Evolutionary conservation across 2,797 vertebrate species (phyloP).

Genomic region (Halcyon badia): DNA sequence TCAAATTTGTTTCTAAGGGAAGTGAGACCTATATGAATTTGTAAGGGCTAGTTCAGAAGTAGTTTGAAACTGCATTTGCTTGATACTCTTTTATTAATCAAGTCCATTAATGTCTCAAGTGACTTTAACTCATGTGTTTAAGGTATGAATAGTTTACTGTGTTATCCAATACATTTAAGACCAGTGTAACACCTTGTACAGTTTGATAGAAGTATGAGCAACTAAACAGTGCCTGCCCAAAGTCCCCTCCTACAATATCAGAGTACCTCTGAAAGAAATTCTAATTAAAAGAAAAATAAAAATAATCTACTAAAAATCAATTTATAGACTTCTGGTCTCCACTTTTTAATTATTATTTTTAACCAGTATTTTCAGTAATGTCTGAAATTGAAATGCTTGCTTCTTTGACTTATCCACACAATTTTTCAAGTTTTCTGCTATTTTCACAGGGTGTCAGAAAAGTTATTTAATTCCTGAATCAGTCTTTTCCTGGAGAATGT

Average conservation of each 20-base stretch:
- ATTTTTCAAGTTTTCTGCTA: background rate
- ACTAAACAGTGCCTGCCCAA: background rate
- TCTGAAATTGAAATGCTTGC: background rate
- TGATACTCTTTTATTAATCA: background rate
- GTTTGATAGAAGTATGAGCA: background rate
- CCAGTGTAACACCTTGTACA: background rate
- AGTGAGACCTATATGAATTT: background rate
- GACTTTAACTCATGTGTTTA: background rate
- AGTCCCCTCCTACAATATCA: background rate
- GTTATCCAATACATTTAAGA: background rate
- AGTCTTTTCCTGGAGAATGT: background rate
- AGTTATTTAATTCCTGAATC: background rate
- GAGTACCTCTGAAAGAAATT: background rate
- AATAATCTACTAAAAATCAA: background rate
- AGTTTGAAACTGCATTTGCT: background rate
- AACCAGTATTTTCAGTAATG: background rate
- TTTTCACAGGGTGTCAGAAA: background rate
- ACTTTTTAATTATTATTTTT: background rate
- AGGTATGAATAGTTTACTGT: background rate
- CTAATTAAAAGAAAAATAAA: background rate
- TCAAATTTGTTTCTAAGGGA: background rate
- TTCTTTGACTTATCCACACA: background rate
- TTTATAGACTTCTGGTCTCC: background rate
- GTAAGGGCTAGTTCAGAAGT: background rate
- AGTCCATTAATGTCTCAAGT: background rate